Conservation (phyloP, 2,888 invertebrate genomes). For the Nephrotoma appendiculata region DNA sequence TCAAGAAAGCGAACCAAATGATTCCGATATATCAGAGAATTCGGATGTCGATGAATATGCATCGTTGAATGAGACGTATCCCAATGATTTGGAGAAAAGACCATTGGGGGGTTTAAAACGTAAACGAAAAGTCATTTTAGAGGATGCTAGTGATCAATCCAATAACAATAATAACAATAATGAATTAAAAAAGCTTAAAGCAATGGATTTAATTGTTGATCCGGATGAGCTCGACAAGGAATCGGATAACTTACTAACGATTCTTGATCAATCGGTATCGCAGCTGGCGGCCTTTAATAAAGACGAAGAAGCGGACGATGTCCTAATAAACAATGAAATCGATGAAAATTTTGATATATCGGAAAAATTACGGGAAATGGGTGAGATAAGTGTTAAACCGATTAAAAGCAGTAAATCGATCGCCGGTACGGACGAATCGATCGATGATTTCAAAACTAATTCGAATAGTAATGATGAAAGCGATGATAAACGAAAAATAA, state of each 20-base stretch:
- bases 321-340: neutral
- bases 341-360: conserved; percentile 39
- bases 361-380: conserved; percentile 49
- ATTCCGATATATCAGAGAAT: neutral
- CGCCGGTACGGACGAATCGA: conserved; percentile 22
- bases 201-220: neutral
- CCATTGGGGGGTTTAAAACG: neutral
- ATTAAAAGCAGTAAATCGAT: conserved; percentile 15
- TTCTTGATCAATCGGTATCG: neutral
- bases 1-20: neutral
- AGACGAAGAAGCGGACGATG: conserved; percentile 1
- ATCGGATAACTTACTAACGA: neutral
- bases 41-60: neutral
- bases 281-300: neutral
- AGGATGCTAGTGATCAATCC: neutral
- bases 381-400: conserved; percentile 37
- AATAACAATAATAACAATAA: neutral
- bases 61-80: neutral
- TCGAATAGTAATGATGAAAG: conserved; percentile 20
- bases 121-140: neutral
- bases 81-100: neutral
- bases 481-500: conserved; percentile 16
- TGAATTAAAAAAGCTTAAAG: neutral
- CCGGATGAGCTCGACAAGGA: neutral
- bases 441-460: conserved; percentile 32